Evolutionary conservation across 1,140 invertebrate species (phyloP).

Genomic region (Heliothis subflexa): DNA sequence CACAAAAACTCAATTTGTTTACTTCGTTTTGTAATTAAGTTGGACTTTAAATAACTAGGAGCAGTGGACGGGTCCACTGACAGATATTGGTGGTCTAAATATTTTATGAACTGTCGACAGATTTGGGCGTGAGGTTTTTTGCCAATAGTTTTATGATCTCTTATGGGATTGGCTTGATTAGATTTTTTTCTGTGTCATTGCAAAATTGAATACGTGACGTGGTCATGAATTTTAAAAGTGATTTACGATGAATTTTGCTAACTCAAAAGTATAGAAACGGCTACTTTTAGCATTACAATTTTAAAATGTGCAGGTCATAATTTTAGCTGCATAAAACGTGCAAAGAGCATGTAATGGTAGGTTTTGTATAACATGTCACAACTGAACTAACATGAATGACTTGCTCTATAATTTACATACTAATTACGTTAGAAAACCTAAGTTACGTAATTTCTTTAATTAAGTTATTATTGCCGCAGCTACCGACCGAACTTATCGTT

Average conservation of each 20-base stretch:
- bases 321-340: not conserved
- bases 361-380: conserved; percentile 11
- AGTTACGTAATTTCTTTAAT: conserved; percentile 34
- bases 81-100: conserved; percentile 21
- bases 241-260: too few species aligned
- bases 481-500: conserved; percentile 47
- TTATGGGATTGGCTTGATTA: conserved; percentile 13
- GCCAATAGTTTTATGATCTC: not conserved
- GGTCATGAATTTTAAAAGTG: too few species aligned
- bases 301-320: too few species aligned
- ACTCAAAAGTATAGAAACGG: too few species aligned
- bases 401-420: not conserved
- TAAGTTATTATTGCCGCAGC: conserved; percentile 43
- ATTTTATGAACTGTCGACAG: conserved; percentile 18
- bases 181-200: not conserved
- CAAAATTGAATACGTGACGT: too few species aligned
- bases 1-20: conserved; percentile 20
- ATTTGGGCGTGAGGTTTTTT: conserved; percentile 13
- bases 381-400: not conserved
- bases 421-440: conserved; percentile 27
- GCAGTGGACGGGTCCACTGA: not conserved
- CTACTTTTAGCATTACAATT: too few species aligned
- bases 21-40: conserved; percentile 44
- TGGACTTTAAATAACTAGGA: conserved; percentile 29
- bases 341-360: not conserved